These are phyloP conservation scores for Callithrix jacchus DNA, from an alignment of 2,113 vertebrate species.

Conservation along the genomic window DNA sequence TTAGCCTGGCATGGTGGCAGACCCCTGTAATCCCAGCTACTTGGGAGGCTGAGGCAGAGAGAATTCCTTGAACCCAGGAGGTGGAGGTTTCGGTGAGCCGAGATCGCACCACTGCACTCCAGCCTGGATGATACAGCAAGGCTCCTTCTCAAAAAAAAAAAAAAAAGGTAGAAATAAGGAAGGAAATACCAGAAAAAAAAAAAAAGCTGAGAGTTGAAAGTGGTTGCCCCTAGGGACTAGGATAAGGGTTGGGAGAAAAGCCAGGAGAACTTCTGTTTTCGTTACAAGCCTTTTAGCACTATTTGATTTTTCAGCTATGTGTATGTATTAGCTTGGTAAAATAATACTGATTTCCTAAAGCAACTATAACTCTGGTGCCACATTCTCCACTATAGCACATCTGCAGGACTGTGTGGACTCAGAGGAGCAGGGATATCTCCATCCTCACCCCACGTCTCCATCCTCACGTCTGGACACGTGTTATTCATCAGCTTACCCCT, in stretches of 20 bases:
- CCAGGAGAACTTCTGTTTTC: slow-evolving; percentile 37
- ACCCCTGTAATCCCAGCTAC: too few relatives aligned
- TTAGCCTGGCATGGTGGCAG: too few relatives aligned
- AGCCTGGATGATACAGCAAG: too few relatives aligned
- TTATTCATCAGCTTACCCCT: not conserved
- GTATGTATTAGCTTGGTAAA: slow-evolving; percentile 32
- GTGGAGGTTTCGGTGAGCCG: too few relatives aligned
- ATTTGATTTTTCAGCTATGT: slow-evolving; percentile 43
- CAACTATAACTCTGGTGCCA: not conserved
- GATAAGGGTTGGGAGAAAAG: not conserved
- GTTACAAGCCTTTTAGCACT: slow-evolving; percentile 35
- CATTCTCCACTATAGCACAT: not conserved
- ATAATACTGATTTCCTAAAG: slow-evolving; percentile 54
- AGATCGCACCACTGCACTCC: too few relatives aligned
- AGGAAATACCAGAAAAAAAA: slow-evolving; percentile 48
- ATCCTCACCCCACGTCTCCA: too few relatives aligned
- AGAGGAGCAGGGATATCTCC: not conserved
- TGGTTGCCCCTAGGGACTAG: not conserved
- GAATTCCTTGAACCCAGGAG: too few relatives aligned
- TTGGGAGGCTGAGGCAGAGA: too few relatives aligned
- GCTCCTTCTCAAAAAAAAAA: too few relatives aligned
- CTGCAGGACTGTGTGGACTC: not conserved
- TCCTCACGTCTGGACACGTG: rapidly evolving
- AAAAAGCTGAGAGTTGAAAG: slow-evolving; percentile 34
- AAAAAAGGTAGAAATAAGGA: not conserved